Base-by-base conservation (phyloP, 2,797 vertebrate genomes). In the Fistularia commersonii region DNA sequence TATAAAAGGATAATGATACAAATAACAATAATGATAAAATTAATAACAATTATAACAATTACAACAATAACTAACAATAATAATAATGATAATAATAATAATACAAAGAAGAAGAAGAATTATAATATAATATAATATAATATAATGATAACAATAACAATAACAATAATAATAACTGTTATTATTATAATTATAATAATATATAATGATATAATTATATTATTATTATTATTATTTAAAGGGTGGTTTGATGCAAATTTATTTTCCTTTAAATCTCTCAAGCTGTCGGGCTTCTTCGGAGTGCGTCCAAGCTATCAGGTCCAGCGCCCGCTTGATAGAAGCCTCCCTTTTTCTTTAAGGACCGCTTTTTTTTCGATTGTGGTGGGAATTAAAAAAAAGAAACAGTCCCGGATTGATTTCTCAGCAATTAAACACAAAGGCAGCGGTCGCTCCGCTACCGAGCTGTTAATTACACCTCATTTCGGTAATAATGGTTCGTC, bases 381-480 rank as follows among this genome's bases (percentile, higher is more conserved):
- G 44, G 41, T 41, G 31, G 35, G 7, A 5, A n/a, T n/a, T n/a
- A n/a, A n/a, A n/a, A n/a, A 40, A 54, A 64, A 23, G 38, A 54
- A 64, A 52, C 32, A 42, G 49, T 56, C 40, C 32, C 33, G 45
- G 64, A 81, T 70, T 55, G 66, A 82, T 85, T 83, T 63, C 35
- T 58, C 44, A 45, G 72, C 72, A 83, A 87, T 86, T 83, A 81
- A 79, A 71, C 52, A 72, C 55, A 66, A 64, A 72, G 68, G 61
- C 59, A 54, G 59, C 41, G 11, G 54, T 50, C 49, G 64, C 48
- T 72, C 46, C 7, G 45, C 80, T 77, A 85, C 76, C 82, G 68
- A 85, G 74, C 59, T 64, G 79, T 82, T 83, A 81, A 83, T 82
- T 84, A 79, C 57, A 72, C 51, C 65, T 53, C 57, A 57, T 52